Conservation (phyloP, 1,140 invertebrate species). For the Tenebrio molitor region DNA sequence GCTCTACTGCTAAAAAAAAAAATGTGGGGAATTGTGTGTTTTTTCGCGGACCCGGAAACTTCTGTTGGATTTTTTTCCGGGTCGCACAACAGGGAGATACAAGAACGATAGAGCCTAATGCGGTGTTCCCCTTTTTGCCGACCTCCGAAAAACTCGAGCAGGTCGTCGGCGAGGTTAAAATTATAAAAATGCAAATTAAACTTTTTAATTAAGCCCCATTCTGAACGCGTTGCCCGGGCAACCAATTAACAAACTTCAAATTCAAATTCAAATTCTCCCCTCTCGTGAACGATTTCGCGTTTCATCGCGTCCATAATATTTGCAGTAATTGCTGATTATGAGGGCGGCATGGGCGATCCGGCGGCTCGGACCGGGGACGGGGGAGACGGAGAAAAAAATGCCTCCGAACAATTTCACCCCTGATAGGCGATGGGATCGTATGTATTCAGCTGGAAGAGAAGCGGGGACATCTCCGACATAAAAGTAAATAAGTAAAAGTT, state of each 20-base stretch:
- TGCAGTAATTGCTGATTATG: not conserved
- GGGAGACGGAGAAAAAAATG: constrained; percentile 19
- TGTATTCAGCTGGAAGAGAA: constrained; percentile 33
- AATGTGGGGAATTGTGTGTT: no score
- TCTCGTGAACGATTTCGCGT: constrained; percentile 15
- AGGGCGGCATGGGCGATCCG: no score
- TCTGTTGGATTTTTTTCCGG: no score
- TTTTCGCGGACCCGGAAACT: no score
- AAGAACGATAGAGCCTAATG: no score
- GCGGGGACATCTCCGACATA: constrained; percentile 37
- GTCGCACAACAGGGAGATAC: no score
- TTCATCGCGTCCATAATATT: constrained; percentile 15
- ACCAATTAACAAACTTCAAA: constrained; percentile 36
- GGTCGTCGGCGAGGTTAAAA: constrained; percentile 3
- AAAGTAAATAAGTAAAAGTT: constrained; percentile 40
- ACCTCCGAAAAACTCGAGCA: not conserved
- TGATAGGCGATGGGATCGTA: constrained; percentile 38
- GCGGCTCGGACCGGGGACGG: no score
- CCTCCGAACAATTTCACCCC: constrained; percentile 25
- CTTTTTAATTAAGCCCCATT: constrained; percentile 36
- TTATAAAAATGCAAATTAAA: constrained; percentile 37
- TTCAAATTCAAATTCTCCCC: constrained; percentile 20
- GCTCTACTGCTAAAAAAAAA: no score
- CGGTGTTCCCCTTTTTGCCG: no score
- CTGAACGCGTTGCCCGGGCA: constrained; percentile 6